These are phyloP conservation scores for Sakesphorus luctuosus DNA, from an alignment of 2,113 vertebrate species.

Conservation along the genomic window DNA sequence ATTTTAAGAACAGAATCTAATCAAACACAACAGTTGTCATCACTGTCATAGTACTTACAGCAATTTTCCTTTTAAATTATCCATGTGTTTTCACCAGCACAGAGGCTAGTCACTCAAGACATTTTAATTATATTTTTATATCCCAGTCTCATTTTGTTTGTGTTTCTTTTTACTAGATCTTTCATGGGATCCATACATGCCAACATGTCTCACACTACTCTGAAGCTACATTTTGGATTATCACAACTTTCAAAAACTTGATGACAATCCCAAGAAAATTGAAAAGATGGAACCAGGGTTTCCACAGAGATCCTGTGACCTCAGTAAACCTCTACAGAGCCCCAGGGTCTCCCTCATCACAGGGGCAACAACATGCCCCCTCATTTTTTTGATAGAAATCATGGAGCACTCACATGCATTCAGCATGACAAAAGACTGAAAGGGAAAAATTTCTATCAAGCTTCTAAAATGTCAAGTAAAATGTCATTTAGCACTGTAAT, in stretches of 20 bases:
- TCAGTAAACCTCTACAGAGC: background rate
- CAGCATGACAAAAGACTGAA: background rate
- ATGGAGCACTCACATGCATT: background rate
- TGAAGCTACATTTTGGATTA: background rate
- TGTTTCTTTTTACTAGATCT: background rate
- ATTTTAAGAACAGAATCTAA: background rate
- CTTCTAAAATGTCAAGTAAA: conserved; percentile 21
- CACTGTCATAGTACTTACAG: background rate
- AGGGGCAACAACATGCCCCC: background rate
- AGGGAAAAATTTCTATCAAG: background rate
- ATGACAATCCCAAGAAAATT: background rate
- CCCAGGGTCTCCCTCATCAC: background rate
- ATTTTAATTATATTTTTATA: background rate
- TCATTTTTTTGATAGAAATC: background rate
- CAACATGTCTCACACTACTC: background rate
- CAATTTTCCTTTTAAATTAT: background rate
- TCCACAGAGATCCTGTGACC: background rate
- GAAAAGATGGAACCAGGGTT: background rate
- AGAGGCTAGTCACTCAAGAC: background rate
- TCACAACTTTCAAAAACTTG: background rate
- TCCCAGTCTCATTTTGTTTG: background rate
- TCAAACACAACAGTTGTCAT: background rate
- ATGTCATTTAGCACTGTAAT: background rate
- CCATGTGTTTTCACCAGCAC: background rate
- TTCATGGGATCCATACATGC: background rate